phyloP scores from a whole-genome alignment of 2,888 invertebrate species.

The Steinernema scapterisci region DNA sequence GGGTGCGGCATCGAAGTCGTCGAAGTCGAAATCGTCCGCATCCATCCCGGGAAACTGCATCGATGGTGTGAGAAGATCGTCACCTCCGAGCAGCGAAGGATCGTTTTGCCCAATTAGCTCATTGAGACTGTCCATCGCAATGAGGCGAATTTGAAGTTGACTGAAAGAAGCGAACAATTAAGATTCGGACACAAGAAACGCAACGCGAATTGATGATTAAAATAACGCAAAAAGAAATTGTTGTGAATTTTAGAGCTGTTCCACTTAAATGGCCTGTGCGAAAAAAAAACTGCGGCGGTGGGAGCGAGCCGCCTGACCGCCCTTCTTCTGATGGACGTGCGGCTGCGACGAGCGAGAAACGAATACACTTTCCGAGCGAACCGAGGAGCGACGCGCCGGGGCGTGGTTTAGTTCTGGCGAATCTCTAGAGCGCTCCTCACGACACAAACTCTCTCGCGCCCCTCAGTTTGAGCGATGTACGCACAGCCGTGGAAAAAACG shows the following conservation, averaged over 20 bases:
- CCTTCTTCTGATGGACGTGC: no score
- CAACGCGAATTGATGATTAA: background rate
- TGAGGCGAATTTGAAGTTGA: background rate
- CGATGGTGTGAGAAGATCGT: background rate
- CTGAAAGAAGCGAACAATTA: background rate
- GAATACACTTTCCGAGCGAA: no score
- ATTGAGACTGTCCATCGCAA: conserved; percentile 20
- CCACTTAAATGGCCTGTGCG: no score
- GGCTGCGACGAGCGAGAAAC: no score
- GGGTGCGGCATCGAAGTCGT: background rate
- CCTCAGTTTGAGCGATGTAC: conserved; percentile 1
- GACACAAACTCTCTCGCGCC: background rate
- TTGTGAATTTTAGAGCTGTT: no score
- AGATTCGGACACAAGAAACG: background rate
- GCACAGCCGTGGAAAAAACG: background rate
- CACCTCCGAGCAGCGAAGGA: conserved; percentile 19
- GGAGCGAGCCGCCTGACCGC: no score
- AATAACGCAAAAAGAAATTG: no score
- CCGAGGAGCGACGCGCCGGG: background rate
- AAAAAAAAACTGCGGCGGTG: no score
- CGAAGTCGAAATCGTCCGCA: background rate
- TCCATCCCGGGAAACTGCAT: background rate
- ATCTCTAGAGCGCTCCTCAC: conserved; percentile 5
- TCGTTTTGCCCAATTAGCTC: conserved; percentile 14
- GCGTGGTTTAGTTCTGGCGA: background rate